Base-by-base conservation (phyloP, 2,888 invertebrate genomes). In the Branchellion lobata region DNA sequence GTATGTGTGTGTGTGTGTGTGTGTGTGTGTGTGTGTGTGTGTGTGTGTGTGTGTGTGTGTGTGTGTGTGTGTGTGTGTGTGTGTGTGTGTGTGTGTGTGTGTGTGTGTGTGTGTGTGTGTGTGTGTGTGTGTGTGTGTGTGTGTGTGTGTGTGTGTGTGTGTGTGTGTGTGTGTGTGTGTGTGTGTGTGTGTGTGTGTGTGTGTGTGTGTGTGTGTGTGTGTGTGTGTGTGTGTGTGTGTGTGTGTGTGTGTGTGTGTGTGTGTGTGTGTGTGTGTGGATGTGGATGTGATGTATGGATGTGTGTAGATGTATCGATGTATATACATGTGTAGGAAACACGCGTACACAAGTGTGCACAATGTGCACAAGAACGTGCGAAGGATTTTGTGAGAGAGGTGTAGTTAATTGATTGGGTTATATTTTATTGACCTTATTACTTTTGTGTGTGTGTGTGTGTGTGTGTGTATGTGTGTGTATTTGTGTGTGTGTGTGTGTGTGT, bases 111-210 rank as follows among this genome's bases (percentile, higher is more conserved):
- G 68, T 69, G 65, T 78, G 78, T 78, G 65, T 78, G 78, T 69
- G 65, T 78, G 69, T 78, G 65, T 78, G 78, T 69, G 65, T 78
- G 68, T 78, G 65, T 79, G 73, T 79, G 74, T 79, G 47, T 53
- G 74, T 73, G 79, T 79, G 74, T 79, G 79, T 73, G 65, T 78
- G 68, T 78, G 65, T 78, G 78, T 78, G 65, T 78, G 69, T 69
- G 65, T 78, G 78, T 68, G 65, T 78, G 69, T 68, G 65, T 78
- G 78, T 78, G 31, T 78, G 69, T 69, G 36, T 78, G 51, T 69
- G 31, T 78, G 69, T 69, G 36, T 78, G 69, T 36, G 40, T 79
- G 73, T 73, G 40, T 73, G 73, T 73, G 40, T 73, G 73, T 79
- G 36, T 78, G 71, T 53, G 36, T 78, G 40, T 78, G 5, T 78